A percentile compares a stretch with the other conserved stretches of the same genome.
These are phyloP conservation scores for Cardiocondyla obscurior DNA, from an alignment of 1,140 invertebrate species.

Conservation along the genomic window DNA sequence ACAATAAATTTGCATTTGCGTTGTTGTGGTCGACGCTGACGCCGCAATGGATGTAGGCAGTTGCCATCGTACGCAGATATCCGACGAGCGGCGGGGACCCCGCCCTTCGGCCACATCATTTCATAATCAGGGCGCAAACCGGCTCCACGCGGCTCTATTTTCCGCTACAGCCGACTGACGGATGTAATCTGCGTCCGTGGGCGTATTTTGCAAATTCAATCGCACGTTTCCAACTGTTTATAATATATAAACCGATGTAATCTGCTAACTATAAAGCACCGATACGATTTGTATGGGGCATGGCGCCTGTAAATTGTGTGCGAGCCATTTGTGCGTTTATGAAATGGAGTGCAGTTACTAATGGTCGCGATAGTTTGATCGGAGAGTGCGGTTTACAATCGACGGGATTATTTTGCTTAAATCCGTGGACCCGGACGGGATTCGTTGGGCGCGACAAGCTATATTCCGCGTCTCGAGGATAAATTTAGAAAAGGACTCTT, in stretches of 20 bases:
- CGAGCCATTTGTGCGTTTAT: constrained; percentile 54
- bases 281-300: constrained; percentile 47
- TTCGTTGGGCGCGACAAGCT: background rate
- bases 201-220: constrained; percentile 63
- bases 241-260: constrained; percentile 53
- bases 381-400: constrained; percentile 48
- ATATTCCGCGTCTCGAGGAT: background rate
- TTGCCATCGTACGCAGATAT: constrained; percentile 69
- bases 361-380: constrained; percentile 52
- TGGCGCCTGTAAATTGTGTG: constrained; percentile 45
- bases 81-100: constrained; percentile 59
- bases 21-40: constrained; percentile 78
- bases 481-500: constrained; percentile 34
- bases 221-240: constrained; percentile 40
- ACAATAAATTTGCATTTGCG: constrained; percentile 83
- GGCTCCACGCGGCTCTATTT: constrained; percentile 68
- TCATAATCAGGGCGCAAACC: constrained; percentile 81
- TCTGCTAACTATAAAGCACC: constrained; percentile 31
- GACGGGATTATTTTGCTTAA: constrained; percentile 43
- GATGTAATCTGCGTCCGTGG: constrained; percentile 64
- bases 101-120: constrained; percentile 78
- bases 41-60: constrained; percentile 78
- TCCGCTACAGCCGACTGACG: constrained; percentile 63
- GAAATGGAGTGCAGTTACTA: constrained; percentile 47
- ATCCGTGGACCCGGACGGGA: background rate